Evolutionary conservation across 2,113 vertebrate genomes (phyloP).

Genomic region (Pachypanchax playfairii): DNA sequence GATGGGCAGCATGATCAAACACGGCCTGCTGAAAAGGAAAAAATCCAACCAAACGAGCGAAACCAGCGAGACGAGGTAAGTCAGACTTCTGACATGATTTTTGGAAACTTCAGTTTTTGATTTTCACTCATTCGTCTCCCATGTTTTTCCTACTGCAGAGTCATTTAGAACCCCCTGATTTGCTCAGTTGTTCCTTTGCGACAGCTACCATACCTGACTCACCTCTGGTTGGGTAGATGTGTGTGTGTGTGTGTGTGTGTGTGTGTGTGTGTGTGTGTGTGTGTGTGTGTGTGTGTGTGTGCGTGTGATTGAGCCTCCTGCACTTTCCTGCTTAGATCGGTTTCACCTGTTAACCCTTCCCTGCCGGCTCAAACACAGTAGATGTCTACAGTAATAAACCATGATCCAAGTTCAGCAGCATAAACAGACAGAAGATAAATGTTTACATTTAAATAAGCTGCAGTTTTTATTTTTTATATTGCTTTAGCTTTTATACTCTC

Average conservation of each 20-base stretch:
- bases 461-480: not conserved
- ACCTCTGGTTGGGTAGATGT: constrained; percentile 54
- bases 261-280: constrained; percentile 10
- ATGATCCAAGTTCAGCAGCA: not conserved
- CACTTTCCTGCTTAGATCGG: constrained; percentile 65
- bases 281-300: constrained; percentile 22
- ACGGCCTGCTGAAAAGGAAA: constrained; percentile 56
- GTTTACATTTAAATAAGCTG: not conserved
- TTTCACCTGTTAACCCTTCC: constrained; percentile 64
- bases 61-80: constrained; percentile 63
- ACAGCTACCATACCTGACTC: constrained; percentile 61
- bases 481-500: too few species aligned
- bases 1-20: constrained; percentile 50
- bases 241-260: too few species aligned
- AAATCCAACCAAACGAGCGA: constrained; percentile 18
- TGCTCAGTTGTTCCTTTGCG: constrained; percentile 62
- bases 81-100: constrained; percentile 11
- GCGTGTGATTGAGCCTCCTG: constrained; percentile 34
- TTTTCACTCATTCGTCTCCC: constrained; percentile 42
- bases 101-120: constrained; percentile 31
- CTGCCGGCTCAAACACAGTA: constrained; percentile 30
- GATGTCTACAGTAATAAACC: not conserved
- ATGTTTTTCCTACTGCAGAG: constrained; percentile 41
- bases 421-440: not conserved
- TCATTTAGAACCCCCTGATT: constrained; percentile 53